Base-by-base conservation (phyloP, 2,113 vertebrate species). In the Corynorhinus townsendii region DNA sequence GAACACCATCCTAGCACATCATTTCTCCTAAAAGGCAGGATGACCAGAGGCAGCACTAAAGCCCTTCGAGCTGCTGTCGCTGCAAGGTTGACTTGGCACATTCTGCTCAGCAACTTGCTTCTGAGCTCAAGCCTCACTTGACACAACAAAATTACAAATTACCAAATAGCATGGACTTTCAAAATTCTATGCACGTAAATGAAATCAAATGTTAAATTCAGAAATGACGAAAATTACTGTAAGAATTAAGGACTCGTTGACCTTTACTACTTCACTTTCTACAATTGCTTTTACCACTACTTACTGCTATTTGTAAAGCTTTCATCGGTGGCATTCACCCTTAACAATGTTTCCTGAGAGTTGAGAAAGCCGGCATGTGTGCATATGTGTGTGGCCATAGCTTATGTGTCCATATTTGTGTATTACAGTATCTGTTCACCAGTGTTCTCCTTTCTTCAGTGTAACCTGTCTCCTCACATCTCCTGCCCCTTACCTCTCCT, bases 191-290 rank as follows among this genome's bases (percentile, higher is more conserved):
- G 69, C 5, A 52, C n/a, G 45, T 66, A 73, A 12, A 59, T 80
- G 28, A 86, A 83, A 85, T 77, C 43, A 64, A 94, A 73, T 92
- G 47, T 86, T 69, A 86, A 79, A 71, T 90, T 7, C 35, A 90
- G 43, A 92, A 95, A 75, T 59, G 15, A 59, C 1, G 79, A 91
- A 87, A 80, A 45, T 84, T 64, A 66, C 28, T 56, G 3, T 89
- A 90, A 89, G 24, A 82, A 69, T n/a, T 81, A 81, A 93, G 24
- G 59, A n/a, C 30, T 26, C 10, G 0, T 86, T 59, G 40, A 62
- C 22, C 5, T 86, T 90, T 71, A 66, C n/a, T 73, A 28, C 38
- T 75, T 54, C 40, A 43, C 24, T 80, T 81, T 4, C 11, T 45
- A 52, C 8, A 69, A 20, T n/a, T n/a, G 10, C 12, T 47, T 49